These are phyloP conservation scores for Astreopora myriophthalma DNA, from an alignment of 64 coral and sea anemone genomes.

Conservation along the genomic window DNA sequence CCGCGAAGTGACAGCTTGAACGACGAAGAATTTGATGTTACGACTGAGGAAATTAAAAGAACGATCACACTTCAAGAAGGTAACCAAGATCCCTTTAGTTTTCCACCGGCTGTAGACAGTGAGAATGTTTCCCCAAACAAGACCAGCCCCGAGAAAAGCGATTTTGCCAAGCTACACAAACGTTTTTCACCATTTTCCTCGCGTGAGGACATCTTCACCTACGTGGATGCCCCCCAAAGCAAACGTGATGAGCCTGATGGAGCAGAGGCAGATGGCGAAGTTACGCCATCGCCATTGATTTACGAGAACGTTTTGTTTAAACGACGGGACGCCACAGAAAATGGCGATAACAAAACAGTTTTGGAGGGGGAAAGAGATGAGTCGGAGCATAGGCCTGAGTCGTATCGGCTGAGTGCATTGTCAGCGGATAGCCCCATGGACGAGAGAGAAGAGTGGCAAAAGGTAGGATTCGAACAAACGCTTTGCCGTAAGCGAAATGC, in stretches of 20 bases:
- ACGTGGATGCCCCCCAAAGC: not conserved
- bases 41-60: not conserved
- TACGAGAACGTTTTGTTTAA: conserved; percentile 98
- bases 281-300: conserved; percentile 63
- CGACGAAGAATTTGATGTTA: conserved; percentile 52
- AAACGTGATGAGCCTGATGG: conserved; percentile 29
- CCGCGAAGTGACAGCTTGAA: conserved; percentile 69
- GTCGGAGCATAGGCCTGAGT: no score
- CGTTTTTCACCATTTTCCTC: conserved; percentile 64
- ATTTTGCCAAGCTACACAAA: conserved; percentile 76
- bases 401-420: no score
- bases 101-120: conserved; percentile 7
- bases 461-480: conserved; percentile 44
- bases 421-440: conserved; percentile 71
- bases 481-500: no score
- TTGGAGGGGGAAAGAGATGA: not conserved
- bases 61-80: not conserved
- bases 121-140: not conserved
- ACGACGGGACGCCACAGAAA: conserved; percentile 31
- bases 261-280: conserved; percentile 4
- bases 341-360: not conserved
- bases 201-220: conserved; percentile 51
- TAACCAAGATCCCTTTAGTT: conserved; percentile 78
- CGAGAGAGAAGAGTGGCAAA: conserved; percentile 91
- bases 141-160: conserved; percentile 4